Base-by-base conservation (phyloP, 2,888 invertebrate genomes). In the Phrixothrix hirtus region DNA sequence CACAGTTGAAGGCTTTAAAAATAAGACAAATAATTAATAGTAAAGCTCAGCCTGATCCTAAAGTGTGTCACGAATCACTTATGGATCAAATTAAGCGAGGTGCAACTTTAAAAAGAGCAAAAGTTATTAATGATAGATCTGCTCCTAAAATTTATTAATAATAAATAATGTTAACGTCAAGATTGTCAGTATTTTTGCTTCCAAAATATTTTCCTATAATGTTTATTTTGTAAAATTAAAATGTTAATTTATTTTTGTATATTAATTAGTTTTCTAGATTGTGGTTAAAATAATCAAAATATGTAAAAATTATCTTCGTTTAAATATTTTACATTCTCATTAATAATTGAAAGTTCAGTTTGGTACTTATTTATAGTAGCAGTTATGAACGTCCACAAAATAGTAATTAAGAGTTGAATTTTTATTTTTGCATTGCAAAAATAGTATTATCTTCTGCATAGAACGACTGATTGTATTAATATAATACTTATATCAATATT, bases 81-180 rank as follows among this genome's bases (percentile, higher is more conserved):
- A 92, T 94, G 92, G 94, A 94, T 79, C 94, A 94, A 72, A 94
- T 94, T 55, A 88, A 92, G 67, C 83, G 89, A 57, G 94, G 94
- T 48, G 92, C 92, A 11, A 86, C 87, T 27, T 74, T 94, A 47
- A 86, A 87, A 51, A 85, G 90, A 66, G 89, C 92, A 59, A 84
- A 85, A 60, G 81, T 83, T 9, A 84, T 86, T 67, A 88, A 89
- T 77, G 93, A 93, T 75, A 82, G 93, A 59, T 92, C 92, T 38
- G 92, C 92, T 55, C 93, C 93, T 16, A 89, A 90, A 76, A 92
- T 92, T 75, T 88, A 86, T 71, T 89, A 79, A 79, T 21, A 4
- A 21, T 21, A 4, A 21, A 21, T 21, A 21, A 21, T 21, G 25
- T 4, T 21, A 21, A 21, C 25, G 4, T 4, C 25, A 21, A 7